A percentile compares a stretch with the other conserved stretches of the same genome.
Evolutionary conservation across 2,797 vertebrate genomes (phyloP).

Genomic region (Phoebastria nigripes): DNA sequence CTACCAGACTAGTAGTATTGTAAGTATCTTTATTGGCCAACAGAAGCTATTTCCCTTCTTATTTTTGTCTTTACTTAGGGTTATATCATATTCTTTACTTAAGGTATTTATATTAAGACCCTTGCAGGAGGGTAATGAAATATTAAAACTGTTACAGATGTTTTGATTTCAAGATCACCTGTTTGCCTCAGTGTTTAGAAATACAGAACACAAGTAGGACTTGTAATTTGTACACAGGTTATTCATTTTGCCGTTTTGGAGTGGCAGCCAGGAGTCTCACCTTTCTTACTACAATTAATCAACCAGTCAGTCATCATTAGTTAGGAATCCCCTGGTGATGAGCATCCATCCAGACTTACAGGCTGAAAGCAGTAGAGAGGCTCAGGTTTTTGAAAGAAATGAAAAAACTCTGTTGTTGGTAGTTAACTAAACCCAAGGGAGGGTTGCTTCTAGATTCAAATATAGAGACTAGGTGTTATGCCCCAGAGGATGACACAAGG

Average conservation of each 20-base stretch:
- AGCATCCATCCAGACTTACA: not conserved
- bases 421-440: not conserved
- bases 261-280: not conserved
- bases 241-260: not conserved
- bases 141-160: not conserved
- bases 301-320: not conserved
- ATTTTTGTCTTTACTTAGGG: not conserved
- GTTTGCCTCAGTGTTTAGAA: not conserved
- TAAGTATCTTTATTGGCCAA: not conserved
- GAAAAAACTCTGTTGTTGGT: not conserved
- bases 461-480: not conserved
- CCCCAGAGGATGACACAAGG: not conserved
- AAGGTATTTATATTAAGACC: not conserved
- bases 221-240: not conserved
- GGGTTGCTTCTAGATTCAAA: not conserved
- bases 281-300: not conserved
- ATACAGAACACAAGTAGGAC: not conserved
- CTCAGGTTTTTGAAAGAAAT: not conserved
- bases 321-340: not conserved
- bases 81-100: not conserved
- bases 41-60: not conserved
- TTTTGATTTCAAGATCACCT: not conserved
- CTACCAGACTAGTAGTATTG: not conserved
- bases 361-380: not conserved
- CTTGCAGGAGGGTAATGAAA: not conserved